A percentile compares a stretch with the other conserved stretches of the same genome.
These are phyloP conservation scores for Frankliniella fusca DNA, from an alignment of 2,888 invertebrate species.

Conservation along the genomic window DNA sequence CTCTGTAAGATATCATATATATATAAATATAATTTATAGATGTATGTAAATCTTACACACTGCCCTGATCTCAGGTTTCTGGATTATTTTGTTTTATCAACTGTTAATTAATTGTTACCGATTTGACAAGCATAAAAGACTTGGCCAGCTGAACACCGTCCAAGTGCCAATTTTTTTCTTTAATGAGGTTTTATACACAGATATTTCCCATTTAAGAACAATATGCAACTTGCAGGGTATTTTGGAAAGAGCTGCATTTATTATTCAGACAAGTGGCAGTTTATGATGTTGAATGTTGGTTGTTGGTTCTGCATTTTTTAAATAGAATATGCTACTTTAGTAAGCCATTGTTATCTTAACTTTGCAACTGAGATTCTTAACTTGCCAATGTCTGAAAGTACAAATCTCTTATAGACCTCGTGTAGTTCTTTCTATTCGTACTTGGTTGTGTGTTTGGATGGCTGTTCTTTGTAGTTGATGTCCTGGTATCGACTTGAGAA, in stretches of 20 bases:
- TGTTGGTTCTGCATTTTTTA: no score
- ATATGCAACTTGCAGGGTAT: no score
- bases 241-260: no score
- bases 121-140: conserved; percentile 21
- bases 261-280: no score
- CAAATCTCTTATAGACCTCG: not conserved
- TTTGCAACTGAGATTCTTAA: not conserved
- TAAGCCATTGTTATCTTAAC: no score
- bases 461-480: conserved; percentile 10
- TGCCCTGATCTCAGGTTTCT: conserved; percentile 22
- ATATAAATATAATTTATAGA: conserved; percentile 18
- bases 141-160: conserved; percentile 4
- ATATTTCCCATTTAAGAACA: not conserved
- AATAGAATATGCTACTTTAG: no score
- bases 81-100: conserved; percentile 16
- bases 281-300: no score
- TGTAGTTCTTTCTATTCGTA: not conserved
- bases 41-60: conserved; percentile 25
- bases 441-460: conserved; percentile 11
- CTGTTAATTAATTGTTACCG: conserved; percentile 14
- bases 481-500: conserved; percentile 22
- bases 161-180: not conserved
- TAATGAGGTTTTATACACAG: not conserved
- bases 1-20: conserved; percentile 19
- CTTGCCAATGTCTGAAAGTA: not conserved